phyloP scores from a whole-genome alignment of 1,140 invertebrate genomes.

The Heliconius himera region DNA sequence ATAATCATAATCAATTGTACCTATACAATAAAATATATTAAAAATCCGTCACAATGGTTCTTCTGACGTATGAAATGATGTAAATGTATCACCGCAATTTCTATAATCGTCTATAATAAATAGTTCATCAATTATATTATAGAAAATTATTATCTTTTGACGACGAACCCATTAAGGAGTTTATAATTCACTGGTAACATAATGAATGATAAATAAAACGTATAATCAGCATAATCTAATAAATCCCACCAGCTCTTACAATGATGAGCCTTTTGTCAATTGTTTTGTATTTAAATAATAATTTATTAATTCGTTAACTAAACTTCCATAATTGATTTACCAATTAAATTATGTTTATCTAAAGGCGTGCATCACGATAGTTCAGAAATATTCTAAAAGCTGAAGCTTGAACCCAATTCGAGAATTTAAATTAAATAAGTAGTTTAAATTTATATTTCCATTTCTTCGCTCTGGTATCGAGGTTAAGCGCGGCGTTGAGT shows the following conservation, averaged over 20 bases:
- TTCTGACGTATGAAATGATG: not conserved
- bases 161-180: not conserved
- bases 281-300: not conserved
- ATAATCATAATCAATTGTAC: no score
- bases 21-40: not conserved
- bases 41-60: not conserved
- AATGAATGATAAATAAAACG: not conserved
- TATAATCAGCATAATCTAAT: not conserved
- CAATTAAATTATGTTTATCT: not conserved
- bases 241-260: not conserved
- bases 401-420: no score
- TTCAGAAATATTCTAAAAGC: not conserved
- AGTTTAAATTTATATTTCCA: no score
- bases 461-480: no score
- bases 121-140: not conserved
- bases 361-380: not conserved
- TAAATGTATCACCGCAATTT: not conserved
- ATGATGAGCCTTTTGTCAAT: not conserved
- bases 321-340: not conserved
- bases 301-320: not conserved
- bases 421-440: no score
- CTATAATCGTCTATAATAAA: not conserved
- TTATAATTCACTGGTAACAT: not conserved
- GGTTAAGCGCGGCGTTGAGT: no score
- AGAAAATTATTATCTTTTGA: not conserved